Evolutionary conservation across 2,888 invertebrate genomes (phyloP), one percentile per base, ranked within the genome.

Genomic region (Magallana nippona): DNA sequence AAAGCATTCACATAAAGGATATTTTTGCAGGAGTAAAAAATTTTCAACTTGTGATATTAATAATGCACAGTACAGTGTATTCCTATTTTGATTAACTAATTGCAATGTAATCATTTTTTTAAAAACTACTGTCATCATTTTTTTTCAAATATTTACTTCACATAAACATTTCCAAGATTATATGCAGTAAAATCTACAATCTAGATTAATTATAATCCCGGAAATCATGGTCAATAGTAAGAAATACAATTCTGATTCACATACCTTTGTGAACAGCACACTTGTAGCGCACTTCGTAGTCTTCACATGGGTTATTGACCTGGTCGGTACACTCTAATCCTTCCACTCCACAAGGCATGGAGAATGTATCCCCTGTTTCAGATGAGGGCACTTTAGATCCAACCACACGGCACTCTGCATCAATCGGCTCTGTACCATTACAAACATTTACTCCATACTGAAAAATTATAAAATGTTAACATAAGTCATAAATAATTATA

Each of bases 201-300:
- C n/a, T n/a, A n/a, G n/a, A n/a, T n/a, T n/a, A n/a, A n/a, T n/a
- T n/a, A n/a, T n/a, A n/a, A n/a, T n/a, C n/a, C n/a, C n/a, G n/a
- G n/a, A n/a, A n/a, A 44, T 44, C 44, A 44, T 0, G 5, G 3
- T 44, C 44, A 44, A 5, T 44, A 44, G 44, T 44, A 44, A 44
- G 0, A 44, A 10, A 44, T 44, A 44, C 44, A 44, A 44, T 44
- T 44, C 8, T 44, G 44, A 44, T 44, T 44, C 44, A 44, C 84
- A 84, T 81, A 91, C 91, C 91, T 86, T 89, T 86, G 55, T 86
- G 78, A 2, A 84, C 87, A 32, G 88, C 84, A 86, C 91, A 91
- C 81, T 89, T 89, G 84, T 89, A 91, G 32, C 88, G 86, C 10
- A 91, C 85, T 83, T 89, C 87, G 79, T 89, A 90, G 78, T 89